Evolutionary conservation across 2,113 vertebrate genomes (phyloP).

Genomic region (Dromiciops gliroides): DNA sequence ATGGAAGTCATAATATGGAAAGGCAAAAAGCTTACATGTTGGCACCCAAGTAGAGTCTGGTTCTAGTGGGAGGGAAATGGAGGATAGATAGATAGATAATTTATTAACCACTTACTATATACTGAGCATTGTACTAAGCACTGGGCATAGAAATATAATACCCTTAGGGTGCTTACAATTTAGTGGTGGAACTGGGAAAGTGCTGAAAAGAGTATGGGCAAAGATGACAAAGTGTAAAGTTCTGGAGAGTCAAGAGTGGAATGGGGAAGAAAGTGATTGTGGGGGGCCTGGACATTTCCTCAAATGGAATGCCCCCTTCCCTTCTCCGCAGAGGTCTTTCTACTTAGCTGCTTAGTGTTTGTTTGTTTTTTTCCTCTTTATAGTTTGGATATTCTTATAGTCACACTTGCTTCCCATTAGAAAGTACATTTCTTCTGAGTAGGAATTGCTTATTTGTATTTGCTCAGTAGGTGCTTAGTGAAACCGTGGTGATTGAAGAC

Average conservation of each 20-base stretch:
- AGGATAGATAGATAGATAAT: not conserved
- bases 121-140: not conserved
- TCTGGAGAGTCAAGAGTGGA: not conserved
- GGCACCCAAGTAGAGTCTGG: not conserved
- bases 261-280: not conserved
- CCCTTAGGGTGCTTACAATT: not conserved
- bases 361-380: not conserved
- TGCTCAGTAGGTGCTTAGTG: not conserved
- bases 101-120: not conserved
- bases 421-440: not conserved
- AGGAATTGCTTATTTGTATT: not conserved
- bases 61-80: not conserved
- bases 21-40: not conserved
- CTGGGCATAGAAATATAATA: not conserved
- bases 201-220: not conserved
- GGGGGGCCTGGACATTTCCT: not conserved
- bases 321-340: not conserved
- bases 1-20: not conserved
- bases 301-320: not conserved
- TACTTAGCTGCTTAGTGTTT: not conserved
- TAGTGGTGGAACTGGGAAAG: not conserved
- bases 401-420: not conserved
- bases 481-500: not conserved
- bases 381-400: not conserved
- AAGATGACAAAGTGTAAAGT: not conserved